These are phyloP conservation scores for Emys orbicularis DNA, from an alignment of 2,797 vertebrate species.

Conservation along the genomic window DNA sequence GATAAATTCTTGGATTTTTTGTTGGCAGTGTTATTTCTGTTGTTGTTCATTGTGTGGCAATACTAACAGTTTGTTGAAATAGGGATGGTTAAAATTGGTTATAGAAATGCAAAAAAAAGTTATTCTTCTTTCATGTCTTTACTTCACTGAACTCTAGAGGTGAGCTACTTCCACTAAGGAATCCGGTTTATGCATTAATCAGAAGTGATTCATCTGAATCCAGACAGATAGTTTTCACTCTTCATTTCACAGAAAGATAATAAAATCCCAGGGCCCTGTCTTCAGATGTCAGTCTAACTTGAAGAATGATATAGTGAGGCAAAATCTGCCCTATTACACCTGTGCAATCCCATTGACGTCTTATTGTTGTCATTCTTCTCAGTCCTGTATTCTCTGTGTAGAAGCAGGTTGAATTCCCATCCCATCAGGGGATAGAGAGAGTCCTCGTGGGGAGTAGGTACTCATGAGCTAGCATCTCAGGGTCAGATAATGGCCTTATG, in stretches of 20 bases:
- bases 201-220: slow-evolving; percentile 43
- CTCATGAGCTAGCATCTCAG: background rate
- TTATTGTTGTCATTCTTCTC: background rate
- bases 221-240: slow-evolving; percentile 16
- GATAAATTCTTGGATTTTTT: slow-evolving; percentile 8
- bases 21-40: background rate
- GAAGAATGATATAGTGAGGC: background rate
- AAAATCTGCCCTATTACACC: background rate
- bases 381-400: background rate
- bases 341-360: accelerated
- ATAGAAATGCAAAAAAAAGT: slow-evolving; percentile 60
- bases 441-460: background rate
- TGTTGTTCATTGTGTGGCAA: slow-evolving; percentile 8
- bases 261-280: background rate
- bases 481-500: background rate
- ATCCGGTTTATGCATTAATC: slow-evolving; percentile 20
- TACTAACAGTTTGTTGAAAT: slow-evolving; percentile 44
- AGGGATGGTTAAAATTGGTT: background rate
- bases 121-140: slow-evolving; percentile 29
- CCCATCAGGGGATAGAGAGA: background rate
- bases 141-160: slow-evolving; percentile 45
- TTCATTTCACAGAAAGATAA: background rate
- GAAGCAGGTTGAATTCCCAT: background rate
- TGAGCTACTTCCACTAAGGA: slow-evolving; percentile 36
- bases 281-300: background rate